Conservation (phyloP, 2,113 vertebrate species). For the Ciconia stormi region DNA sequence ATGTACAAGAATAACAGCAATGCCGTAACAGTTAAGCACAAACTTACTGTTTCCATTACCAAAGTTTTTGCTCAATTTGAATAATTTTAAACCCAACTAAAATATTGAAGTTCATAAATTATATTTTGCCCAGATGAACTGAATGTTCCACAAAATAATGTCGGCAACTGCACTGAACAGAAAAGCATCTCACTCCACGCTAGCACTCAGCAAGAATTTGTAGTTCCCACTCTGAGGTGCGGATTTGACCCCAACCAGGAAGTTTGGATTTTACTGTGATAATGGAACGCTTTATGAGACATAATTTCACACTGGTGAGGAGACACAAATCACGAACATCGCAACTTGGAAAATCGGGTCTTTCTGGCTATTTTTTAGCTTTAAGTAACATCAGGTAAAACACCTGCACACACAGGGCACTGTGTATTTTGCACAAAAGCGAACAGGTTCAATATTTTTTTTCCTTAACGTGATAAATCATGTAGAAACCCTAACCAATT, state of each 20-base stretch:
- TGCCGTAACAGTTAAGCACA: neutral
- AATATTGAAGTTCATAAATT: neutral
- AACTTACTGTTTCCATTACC: neutral
- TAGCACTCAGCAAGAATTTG: no score
- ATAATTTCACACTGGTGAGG: neutral
- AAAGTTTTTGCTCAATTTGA: neutral
- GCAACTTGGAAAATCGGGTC: rapidly evolving
- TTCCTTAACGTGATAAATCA: no score
- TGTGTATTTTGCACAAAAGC: neutral
- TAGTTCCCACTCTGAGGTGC: neutral
- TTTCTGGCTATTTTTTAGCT: neutral
- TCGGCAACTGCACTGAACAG: neutral
- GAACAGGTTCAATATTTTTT: rapidly evolving
- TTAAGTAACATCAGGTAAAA: neutral
- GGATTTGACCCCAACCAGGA: neutral
- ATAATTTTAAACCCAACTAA: neutral
- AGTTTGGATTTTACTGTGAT: neutral
- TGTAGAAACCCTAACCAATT: rapidly evolving
- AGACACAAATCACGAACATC: neutral
- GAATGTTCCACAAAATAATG: neutral
- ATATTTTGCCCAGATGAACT: neutral
- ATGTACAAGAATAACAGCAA: neutral
- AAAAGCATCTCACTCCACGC: neutral
- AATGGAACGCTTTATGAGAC: neutral
- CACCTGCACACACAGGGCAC: rapidly evolving